Conservation (phyloP, 2,888 invertebrate genomes). For the Dicycla oo region DNA sequence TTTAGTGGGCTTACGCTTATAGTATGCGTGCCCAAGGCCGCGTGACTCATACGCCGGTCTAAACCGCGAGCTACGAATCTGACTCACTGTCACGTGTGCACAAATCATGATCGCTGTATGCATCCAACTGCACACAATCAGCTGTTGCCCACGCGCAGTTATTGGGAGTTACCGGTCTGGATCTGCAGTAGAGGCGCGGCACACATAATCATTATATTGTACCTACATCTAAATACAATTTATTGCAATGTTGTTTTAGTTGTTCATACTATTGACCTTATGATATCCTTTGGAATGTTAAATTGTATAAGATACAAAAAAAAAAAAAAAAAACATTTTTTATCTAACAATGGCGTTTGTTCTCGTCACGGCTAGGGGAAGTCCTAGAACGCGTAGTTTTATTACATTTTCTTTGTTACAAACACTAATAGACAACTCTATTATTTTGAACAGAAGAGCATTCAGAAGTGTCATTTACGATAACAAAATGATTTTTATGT, state of each 20-base stretch:
- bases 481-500: constrained; percentile 22
- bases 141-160: constrained; percentile 61
- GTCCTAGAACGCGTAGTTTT: constrained; percentile 12
- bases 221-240: constrained; percentile 9
- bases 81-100: constrained; percentile 78
- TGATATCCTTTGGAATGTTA: constrained; percentile 20
- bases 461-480: constrained; percentile 18
- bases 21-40: constrained; percentile 82
- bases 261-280: constrained; percentile 18
- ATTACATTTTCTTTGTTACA: constrained; percentile 7
- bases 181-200: constrained; percentile 25
- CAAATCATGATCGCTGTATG: constrained; percentile 54
- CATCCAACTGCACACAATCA: constrained; percentile 67
- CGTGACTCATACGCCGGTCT: constrained; percentile 83
- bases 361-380: constrained; percentile 42
- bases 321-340: constrained; percentile 40
- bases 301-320: constrained; percentile 21
- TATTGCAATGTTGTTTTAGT: neutral
- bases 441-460: constrained; percentile 8
- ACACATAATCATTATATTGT: constrained; percentile 1
- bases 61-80: constrained; percentile 78
- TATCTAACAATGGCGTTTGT: constrained; percentile 9
- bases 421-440: constrained; percentile 3
- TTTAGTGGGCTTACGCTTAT: constrained; percentile 79
- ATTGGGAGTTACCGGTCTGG: constrained; percentile 43